These are phyloP conservation scores for Xestia c-nigrum DNA, from an alignment of 2,888 invertebrate species.

Conservation along the genomic window DNA sequence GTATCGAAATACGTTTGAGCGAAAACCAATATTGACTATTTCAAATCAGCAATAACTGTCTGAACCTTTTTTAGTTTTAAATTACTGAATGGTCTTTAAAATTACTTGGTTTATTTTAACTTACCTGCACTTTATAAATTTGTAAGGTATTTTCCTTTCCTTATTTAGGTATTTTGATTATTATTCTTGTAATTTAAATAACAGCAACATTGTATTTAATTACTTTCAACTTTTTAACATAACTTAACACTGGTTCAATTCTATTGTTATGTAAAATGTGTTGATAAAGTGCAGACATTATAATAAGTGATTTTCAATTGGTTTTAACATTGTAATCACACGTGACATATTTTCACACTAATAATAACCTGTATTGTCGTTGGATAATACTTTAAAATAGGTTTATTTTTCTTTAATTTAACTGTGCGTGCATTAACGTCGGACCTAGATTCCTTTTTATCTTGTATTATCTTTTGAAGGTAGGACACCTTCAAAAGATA, in stretches of 20 bases:
- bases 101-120: background rate
- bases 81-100: background rate
- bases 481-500: background rate
- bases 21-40: background rate
- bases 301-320: background rate
- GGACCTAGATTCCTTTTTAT: background rate
- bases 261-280: conserved; percentile 13
- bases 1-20: background rate
- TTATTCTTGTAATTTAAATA: background rate
- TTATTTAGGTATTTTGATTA: background rate
- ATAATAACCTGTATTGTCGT: background rate
- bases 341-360: background rate
- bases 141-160: background rate
- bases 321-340: conserved; percentile 14
- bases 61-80: background rate
- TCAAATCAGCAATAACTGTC: background rate
- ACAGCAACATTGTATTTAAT: conserved; percentile 15
- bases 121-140: background rate
- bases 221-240: conserved; percentile 5
- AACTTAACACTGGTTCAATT: conserved; percentile 2
- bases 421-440: background rate
- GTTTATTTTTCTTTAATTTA: background rate
- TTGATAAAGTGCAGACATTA: background rate
- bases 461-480: no score
- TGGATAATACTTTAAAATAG: background rate